These are phyloP conservation scores for Magallana gigas DNA, from an alignment of 1,140 invertebrate genomes.

Conservation along the genomic window DNA sequence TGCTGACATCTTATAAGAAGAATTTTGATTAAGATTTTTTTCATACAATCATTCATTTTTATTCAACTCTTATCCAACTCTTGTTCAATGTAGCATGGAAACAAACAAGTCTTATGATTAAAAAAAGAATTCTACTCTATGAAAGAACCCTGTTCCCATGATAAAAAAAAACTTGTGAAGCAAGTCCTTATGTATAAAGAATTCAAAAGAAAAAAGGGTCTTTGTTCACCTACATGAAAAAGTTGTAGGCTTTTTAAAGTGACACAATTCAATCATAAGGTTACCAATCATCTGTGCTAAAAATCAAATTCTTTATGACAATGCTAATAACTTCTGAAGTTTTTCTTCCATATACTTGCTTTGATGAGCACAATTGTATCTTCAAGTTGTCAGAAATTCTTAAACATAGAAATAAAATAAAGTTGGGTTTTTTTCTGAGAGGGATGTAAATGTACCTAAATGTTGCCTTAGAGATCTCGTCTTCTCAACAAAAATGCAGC, in stretches of 20 bases:
- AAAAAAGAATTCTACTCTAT: neutral
- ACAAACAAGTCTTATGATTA: neutral
- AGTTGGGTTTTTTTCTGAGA: neutral
- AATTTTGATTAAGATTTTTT: conserved; percentile 2
- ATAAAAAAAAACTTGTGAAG: neutral
- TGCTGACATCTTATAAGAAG: neutral
- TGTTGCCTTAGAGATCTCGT: neutral
- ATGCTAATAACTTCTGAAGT: conserved; percentile 3
- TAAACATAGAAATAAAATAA: neutral
- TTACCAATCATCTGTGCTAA: neutral
- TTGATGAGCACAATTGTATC: neutral
- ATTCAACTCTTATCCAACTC: neutral
- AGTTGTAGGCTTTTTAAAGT: conserved; percentile 5
- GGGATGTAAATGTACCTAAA: neutral
- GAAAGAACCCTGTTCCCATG: neutral
- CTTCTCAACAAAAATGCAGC: neutral
- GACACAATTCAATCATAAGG: neutral
- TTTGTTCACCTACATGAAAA: neutral
- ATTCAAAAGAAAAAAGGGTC: neutral
- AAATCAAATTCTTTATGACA: conserved; percentile 14
- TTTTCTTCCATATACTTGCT: neutral
- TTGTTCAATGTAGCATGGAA: conserved; percentile 8
- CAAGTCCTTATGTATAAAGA: neutral
- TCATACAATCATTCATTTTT: conserved; percentile 35
- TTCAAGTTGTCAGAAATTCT: neutral